A percentile compares a stretch with the other conserved stretches of the same genome.
Conservation (phyloP, 35 echinoderm and acorn worm genomes). For the Acanthaster planci region DNA sequence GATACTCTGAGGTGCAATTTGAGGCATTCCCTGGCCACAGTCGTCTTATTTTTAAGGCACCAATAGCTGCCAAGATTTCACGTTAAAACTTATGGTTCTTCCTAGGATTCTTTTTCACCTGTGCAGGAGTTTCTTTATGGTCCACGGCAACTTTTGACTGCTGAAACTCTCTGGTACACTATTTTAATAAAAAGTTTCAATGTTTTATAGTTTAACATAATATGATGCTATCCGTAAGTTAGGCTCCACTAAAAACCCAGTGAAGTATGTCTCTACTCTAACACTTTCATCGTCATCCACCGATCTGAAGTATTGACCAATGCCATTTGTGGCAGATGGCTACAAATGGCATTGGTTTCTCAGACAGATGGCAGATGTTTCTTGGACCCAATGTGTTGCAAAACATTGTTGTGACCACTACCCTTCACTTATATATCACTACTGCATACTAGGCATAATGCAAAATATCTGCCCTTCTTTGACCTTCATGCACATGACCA, state of each 20-base stretch:
- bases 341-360: no score
- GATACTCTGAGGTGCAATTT: not conserved
- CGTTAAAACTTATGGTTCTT: no score
- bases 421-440: not conserved
- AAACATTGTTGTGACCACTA: not conserved
- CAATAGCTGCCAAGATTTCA: no score
- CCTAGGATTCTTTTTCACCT: no score
- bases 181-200: not conserved
- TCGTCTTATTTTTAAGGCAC: no score
- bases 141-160: no score
- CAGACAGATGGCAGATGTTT: no score
- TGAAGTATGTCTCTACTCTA: not conserved
- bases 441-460: not conserved
- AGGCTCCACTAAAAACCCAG: not conserved
- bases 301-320: not conserved
- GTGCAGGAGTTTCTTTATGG: no score
- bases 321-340: not conserved
- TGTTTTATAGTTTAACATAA: no score
- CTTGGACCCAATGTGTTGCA: not conserved
- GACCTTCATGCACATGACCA: not conserved
- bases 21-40: no score
- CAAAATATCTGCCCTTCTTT: not conserved
- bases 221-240: no score
- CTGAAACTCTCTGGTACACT: slow-evolving; percentile 16
- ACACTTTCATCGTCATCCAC: not conserved